phyloP scores from a whole-genome alignment of 1,140 invertebrate genomes.

The Monochamus saltuarius region DNA sequence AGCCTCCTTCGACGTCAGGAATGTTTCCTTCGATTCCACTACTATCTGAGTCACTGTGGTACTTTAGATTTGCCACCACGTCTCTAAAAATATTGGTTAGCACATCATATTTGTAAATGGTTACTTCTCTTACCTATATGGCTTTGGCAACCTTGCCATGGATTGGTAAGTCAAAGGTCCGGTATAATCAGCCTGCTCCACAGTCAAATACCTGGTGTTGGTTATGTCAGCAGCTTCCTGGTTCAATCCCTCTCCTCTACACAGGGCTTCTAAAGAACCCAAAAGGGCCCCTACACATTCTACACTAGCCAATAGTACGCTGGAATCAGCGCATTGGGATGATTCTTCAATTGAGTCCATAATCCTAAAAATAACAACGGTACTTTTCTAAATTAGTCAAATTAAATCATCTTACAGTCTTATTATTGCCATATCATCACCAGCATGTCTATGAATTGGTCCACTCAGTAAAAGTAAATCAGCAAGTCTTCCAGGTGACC shows the following conservation, averaged over 20 bases:
- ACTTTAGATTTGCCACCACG: slow-evolving; percentile 58
- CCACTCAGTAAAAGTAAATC: slow-evolving; percentile 73
- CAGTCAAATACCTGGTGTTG: slow-evolving; percentile 68
- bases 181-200: slow-evolving; percentile 80
- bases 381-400: background rate
- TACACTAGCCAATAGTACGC: slow-evolving; percentile 75
- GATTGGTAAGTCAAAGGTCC: slow-evolving; percentile 82
- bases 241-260: slow-evolving; percentile 67
- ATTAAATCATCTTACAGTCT: slow-evolving; percentile 70
- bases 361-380: slow-evolving; percentile 61
- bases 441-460: slow-evolving; percentile 72
- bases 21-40: slow-evolving; percentile 60
- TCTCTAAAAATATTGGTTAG: slow-evolving; percentile 46
- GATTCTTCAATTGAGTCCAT: slow-evolving; percentile 90
- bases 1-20: slow-evolving; percentile 56
- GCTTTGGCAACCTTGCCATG: slow-evolving; percentile 76
- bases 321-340: slow-evolving; percentile 65
- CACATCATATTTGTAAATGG: background rate
- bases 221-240: slow-evolving; percentile 63
- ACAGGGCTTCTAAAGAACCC: slow-evolving; percentile 78
- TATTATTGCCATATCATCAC: slow-evolving; percentile 87
- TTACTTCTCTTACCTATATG: slow-evolving; percentile 61
- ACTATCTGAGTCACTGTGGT: slow-evolving; percentile 51
- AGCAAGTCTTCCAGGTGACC: slow-evolving; percentile 69
- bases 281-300: slow-evolving; percentile 82